Evolutionary conservation across 2,797 vertebrate species (phyloP), one percentile per base, ranked within the genome.

Genomic region (Rhinoraja longicauda): DNA sequence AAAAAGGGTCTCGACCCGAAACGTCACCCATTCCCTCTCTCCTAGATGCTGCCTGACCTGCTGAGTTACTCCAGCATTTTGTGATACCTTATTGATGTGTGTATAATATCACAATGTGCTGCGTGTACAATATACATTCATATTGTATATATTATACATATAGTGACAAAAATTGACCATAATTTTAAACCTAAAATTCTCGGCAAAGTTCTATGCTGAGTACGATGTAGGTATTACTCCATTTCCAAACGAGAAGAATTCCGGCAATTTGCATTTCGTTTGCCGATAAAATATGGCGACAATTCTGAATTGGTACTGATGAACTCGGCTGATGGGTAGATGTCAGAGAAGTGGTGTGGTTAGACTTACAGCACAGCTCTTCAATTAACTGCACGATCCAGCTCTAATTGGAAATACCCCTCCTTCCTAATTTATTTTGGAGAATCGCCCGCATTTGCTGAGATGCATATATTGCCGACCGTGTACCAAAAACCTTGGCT

Each of bases 271-370:
- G 17, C 6, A n/a, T 88, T 67, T 1, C 67, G n/a, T 88, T 36
- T 36, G 15, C n/a, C 7, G n/a, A 21, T 36, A 32, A 88, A 59
- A 67, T 67, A 88, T 88, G 64, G n/a, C 84, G 64, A n/a, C 59
- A 88, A 15, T 19, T 88, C 64, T 88, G 62, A 67, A 88, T 88
- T 88, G 62, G 15, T 67, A 67, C 67, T 88, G 84, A 67, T 88
- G 62, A 67, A n/a, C 45, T 67, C 10, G n/a, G 17, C 29, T 64
- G 59, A 17, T 64, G 5, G 26, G 10, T 59, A 13, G 53, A 59
- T 84, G 26, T 59, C 81, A 84, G 57, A 4, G 57, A 84, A 84
- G 57, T n/a, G 15, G 84, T 15, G 67, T 88, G 84, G 59, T 67
- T 32, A 64, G 59, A 26, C 84, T 88, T 88, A 13, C 7, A 67